Evolutionary conservation across 2,797 vertebrate species (phyloP), one percentile per base, ranked within the genome.

Genomic region (Nothura maculosa): DNA sequence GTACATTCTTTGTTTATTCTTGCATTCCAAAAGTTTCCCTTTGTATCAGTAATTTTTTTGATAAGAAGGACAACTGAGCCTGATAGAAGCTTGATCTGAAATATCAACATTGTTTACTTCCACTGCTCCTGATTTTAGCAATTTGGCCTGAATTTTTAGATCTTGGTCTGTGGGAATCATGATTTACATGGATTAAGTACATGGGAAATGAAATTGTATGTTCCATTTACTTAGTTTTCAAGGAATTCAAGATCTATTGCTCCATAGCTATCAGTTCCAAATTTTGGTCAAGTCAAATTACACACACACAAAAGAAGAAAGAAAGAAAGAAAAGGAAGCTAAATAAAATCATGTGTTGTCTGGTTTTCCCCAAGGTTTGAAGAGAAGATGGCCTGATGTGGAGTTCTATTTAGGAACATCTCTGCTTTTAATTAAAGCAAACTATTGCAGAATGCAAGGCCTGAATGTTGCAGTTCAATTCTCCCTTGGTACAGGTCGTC

Each of bases 371-470:
- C 22, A 43, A 42, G 78, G 72, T 87, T 72, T 93, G 66, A 80
- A 80, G 10, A 64, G 17, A 48, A 3, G 32, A 40, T 78, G 8
- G 70, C 88, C 73, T 69, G 42, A 66, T 76, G 30, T 62, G n/a
- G 21, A 83, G 16, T 75, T 92, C 55, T 94, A 34, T 45, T 93
- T 60, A 78, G 36, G 34, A 87, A 81, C 20, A 27, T 19, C n/a
- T 78, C 84, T 78, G 22, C 68, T 75, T 92, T 94, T 96, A 85
- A 94, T 93, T 95, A 87, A 87, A 89, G 55, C 30, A 69, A 87
- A 81, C 57, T 87, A 63, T 66, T 90, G 54, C 58, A 83, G 87
- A 87, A 83, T 85, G 20, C 73, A 67, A 87, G 81, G 40, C 6
- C 73, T 94, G 27, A 27, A 61, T 79, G 19, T 87, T 95, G 83